These are phyloP conservation scores for Ramphastos sulfuratus DNA, from an alignment of 2,113 vertebrate species.

Conservation along the genomic window DNA sequence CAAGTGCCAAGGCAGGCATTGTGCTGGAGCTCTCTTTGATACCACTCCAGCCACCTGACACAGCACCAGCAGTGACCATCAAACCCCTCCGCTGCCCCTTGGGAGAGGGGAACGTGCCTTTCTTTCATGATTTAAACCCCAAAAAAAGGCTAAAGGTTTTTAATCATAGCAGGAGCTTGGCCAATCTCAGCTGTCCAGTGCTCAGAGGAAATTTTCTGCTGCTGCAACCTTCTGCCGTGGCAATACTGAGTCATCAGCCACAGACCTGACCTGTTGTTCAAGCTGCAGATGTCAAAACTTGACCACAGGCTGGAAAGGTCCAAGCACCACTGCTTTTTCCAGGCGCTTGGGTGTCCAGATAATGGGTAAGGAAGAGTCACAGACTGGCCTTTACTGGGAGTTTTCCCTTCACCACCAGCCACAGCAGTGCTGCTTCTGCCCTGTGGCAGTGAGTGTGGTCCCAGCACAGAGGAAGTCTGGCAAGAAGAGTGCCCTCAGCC, in stretches of 20 bases:
- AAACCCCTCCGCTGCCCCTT: neutral
- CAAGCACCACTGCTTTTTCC: neutral
- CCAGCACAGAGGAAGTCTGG: accelerated
- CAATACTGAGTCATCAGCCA: neutral
- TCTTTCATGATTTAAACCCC: neutral
- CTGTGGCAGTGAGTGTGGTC: accelerated
- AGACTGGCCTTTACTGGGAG: accelerated
- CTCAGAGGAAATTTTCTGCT: neutral
- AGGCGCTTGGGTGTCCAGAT: accelerated
- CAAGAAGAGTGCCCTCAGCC: neutral
- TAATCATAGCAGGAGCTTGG: neutral
- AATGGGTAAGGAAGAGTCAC: neutral
- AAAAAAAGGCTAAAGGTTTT: neutral
- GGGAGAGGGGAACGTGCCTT: neutral
- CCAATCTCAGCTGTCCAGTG: neutral
- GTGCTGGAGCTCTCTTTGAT: neutral
- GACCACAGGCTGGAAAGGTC: neutral
- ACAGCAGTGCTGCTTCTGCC: neutral
- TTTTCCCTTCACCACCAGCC: neutral
- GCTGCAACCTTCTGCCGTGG: neutral
- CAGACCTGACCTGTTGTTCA: neutral
- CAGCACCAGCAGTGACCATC: neutral
- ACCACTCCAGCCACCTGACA: neutral
- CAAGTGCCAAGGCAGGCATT: neutral
- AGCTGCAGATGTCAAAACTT: neutral